These are phyloP conservation scores for Thymelicus lineola DNA, from an alignment of 2,888 invertebrate species.

Conservation along the genomic window DNA sequence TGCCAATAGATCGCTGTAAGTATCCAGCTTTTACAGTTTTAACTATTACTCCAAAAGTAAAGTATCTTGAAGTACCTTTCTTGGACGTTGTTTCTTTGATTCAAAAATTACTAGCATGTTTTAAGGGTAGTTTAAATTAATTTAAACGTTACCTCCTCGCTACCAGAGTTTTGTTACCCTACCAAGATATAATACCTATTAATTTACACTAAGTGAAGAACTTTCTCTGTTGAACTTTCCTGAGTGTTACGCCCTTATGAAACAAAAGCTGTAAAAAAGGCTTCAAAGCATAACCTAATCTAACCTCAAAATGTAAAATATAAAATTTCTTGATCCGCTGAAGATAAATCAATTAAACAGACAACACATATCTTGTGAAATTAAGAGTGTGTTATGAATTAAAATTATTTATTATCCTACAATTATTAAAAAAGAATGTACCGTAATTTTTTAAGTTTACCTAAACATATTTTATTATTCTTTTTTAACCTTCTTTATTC, in stretches of 20 bases:
- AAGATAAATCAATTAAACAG: too few relatives aligned
- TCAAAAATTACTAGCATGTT: conserved; percentile 5
- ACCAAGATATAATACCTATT: conserved; percentile 1
- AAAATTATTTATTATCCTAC: too few relatives aligned
- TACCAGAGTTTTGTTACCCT: neutral
- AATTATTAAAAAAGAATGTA: too few relatives aligned
- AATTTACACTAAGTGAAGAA: neutral
- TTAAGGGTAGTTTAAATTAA: neutral
- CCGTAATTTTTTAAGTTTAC: too few relatives aligned
- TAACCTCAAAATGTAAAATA: neutral
- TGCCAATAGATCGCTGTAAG: conserved; percentile 74
- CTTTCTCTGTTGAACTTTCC: neutral
- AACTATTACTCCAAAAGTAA: neutral
- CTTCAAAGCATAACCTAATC: neutral
- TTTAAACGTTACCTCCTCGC: too few relatives aligned
- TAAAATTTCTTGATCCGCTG: neutral
- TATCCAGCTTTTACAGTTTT: conserved; percentile 57
- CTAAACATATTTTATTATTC: too few relatives aligned
- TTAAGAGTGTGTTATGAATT: too few relatives aligned
- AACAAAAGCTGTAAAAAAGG: neutral
- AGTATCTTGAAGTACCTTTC: too few relatives aligned
- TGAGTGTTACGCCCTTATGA: neutral
- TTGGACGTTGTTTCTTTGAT: too few relatives aligned
- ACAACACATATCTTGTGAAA: too few relatives aligned
- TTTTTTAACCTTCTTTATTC: too few relatives aligned